Evolutionary conservation across 2,888 invertebrate genomes (phyloP).

Genomic region (Drosophila bunnanda): DNA sequence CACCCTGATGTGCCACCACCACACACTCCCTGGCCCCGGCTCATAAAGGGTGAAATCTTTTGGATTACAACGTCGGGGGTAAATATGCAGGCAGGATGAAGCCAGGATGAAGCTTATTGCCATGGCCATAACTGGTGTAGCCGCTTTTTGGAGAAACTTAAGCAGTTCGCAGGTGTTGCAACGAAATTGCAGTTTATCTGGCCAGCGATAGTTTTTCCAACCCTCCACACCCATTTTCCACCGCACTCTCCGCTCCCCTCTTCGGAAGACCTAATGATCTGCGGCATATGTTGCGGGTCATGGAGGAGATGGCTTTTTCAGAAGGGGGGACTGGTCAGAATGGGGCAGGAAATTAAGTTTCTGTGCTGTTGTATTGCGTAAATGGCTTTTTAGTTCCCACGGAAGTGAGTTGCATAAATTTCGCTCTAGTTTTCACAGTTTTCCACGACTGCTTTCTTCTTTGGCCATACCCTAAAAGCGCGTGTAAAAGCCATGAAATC

Average conservation of each 20-base stretch:
- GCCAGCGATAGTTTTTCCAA: slow-evolving; percentile 36
- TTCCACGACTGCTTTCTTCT: slow-evolving; percentile 4
- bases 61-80: slow-evolving; percentile 70
- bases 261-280: slow-evolving; percentile 69
- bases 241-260: not conserved
- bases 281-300: slow-evolving; percentile 76
- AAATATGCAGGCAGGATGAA: slow-evolving; percentile 49
- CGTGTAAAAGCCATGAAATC: slow-evolving; percentile 80
- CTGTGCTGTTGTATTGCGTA: slow-evolving; percentile 75
- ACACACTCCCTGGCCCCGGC: slow-evolving; percentile 9
- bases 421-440: slow-evolving; percentile 33
- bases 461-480: slow-evolving; percentile 56
- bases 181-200: slow-evolving; percentile 78
- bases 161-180: slow-evolving; percentile 78
- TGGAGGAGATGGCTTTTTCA: slow-evolving; percentile 27
- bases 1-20: slow-evolving; percentile 18
- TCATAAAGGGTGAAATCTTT: slow-evolving; percentile 72
- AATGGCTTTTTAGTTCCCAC: slow-evolving; percentile 75
- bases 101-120: slow-evolving; percentile 53
- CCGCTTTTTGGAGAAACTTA: slow-evolving; percentile 62
- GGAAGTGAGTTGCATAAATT: slow-evolving; percentile 79
- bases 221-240: not conserved
- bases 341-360: slow-evolving; percentile 75
- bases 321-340: slow-evolving; percentile 5
- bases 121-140: slow-evolving; percentile 65